Conservation (phyloP, 2,113 vertebrate genomes). For the Phalacrocorax aristotelis region DNA sequence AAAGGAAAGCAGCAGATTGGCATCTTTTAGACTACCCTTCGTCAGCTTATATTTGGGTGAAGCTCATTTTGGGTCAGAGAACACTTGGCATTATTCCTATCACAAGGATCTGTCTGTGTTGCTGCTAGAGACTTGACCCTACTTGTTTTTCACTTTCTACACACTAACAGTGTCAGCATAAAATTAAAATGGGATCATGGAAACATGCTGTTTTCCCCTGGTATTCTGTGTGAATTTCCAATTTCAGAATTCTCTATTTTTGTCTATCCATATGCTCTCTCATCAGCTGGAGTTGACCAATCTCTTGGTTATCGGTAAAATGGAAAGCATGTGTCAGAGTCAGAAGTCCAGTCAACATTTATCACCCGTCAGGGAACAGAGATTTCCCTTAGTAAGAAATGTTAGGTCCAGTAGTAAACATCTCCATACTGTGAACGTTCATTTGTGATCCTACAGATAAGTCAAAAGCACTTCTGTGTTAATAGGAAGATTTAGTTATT, state of each 20-base stretch:
- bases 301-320: not conserved
- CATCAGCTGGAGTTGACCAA: not conserved
- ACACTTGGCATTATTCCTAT: not conserved
- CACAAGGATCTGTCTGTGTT: not conserved
- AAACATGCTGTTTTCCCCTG: not conserved
- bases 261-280: not conserved
- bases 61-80: not conserved
- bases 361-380: not conserved
- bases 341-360: not conserved
- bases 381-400: not conserved
- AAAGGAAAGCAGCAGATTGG: not conserved
- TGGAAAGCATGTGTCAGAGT: not conserved
- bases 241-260: not conserved
- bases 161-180: rapidly evolving
- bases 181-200: not conserved
- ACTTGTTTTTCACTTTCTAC: not conserved
- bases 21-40: not conserved
- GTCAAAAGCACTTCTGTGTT: not conserved
- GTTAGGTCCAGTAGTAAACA: not conserved
- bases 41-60: not conserved
- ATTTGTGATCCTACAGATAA: not conserved
- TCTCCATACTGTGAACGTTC: not conserved
- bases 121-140: not conserved
- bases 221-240: not conserved
- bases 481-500: not conserved